Conservation (phyloP, 2,888 invertebrate species). For the Escarpia spicata region DNA sequence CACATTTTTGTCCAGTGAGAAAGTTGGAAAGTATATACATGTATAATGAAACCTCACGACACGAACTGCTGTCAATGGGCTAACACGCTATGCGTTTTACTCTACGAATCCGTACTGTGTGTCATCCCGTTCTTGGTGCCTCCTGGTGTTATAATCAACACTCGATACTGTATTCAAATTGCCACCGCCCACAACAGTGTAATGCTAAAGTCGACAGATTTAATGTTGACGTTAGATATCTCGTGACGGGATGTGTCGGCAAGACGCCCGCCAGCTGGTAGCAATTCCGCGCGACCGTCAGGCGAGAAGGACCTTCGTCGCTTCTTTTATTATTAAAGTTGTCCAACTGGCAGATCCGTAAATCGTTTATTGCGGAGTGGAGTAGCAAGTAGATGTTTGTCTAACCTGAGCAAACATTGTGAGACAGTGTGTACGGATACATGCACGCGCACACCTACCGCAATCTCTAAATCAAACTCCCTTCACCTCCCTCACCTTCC, state of each 20-base stretch:
- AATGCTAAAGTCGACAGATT: neutral
- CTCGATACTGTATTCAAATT: neutral
- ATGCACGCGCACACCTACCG: neutral
- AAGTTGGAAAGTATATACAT: too few species aligned
- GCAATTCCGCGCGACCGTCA: neutral
- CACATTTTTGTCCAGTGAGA: too few species aligned
- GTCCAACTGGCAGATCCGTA: neutral
- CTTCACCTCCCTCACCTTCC: slow-evolving; percentile 27
- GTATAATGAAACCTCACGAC: too few species aligned
- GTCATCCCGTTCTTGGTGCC: neutral
- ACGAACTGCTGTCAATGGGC: too few species aligned
- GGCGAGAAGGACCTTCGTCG: neutral
- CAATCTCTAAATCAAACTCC: neutral
- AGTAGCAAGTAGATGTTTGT: neutral
- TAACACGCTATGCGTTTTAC: too few species aligned
- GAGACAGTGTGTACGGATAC: neutral
- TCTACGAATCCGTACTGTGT: neutral
- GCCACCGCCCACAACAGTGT: neutral
- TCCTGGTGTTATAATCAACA: neutral
- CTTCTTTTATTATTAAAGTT: neutral
- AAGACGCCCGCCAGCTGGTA: neutral
- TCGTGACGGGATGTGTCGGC: neutral
- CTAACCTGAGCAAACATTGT: neutral
- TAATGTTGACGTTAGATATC: neutral
- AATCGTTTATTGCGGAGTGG: neutral